A percentile compares a stretch with the other conserved stretches of the same genome.
Conservation (phyloP, 2,888 invertebrate species). For the Monopis laevigella region DNA sequence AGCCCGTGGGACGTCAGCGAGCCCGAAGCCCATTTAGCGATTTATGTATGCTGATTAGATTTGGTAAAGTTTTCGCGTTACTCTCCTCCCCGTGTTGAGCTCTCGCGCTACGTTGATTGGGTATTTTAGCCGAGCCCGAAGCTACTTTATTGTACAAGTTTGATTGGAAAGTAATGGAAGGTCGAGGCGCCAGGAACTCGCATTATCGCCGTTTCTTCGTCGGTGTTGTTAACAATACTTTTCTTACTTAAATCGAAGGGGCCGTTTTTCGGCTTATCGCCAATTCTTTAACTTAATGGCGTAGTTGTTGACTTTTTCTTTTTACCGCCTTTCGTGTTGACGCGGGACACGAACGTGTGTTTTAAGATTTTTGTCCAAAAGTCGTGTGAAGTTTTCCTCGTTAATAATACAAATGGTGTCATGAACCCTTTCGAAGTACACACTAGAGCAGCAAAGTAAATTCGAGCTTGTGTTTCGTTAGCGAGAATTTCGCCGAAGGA, state of each 20-base stretch:
- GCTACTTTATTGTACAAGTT: conserved; percentile 44
- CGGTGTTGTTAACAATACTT: conserved; percentile 26
- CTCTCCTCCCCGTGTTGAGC: conserved; percentile 14
- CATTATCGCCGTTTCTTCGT: conserved; percentile 30
- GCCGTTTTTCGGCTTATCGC: conserved; percentile 19
- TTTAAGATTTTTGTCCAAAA: neutral
- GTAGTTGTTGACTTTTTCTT: conserved; percentile 17
- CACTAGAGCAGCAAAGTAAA: conserved; percentile 18
- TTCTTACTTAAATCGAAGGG: conserved; percentile 24
- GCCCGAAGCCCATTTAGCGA: conserved; percentile 33
- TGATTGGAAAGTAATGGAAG: conserved; percentile 45
- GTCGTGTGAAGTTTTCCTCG: conserved; percentile 1
- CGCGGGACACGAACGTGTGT: too few relatives aligned
- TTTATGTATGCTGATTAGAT: conserved; percentile 43
- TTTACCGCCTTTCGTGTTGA: too few relatives aligned
- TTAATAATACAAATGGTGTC: conserved; percentile 10
- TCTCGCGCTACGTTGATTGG: conserved; percentile 33
- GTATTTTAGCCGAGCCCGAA: conserved; percentile 29
- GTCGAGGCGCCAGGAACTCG: conserved; percentile 28
- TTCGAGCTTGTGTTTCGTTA: conserved; percentile 20
- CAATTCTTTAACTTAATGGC: conserved; percentile 17
- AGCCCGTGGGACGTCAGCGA: conserved; percentile 9
- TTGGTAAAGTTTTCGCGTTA: conserved; percentile 27
- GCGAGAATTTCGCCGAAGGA: conserved; percentile 33
- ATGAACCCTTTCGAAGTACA: conserved; percentile 7